These are phyloP conservation scores for Tetrapedia diversipes DNA, from an alignment of 2,888 invertebrate genomes.

Conservation along the genomic window DNA sequence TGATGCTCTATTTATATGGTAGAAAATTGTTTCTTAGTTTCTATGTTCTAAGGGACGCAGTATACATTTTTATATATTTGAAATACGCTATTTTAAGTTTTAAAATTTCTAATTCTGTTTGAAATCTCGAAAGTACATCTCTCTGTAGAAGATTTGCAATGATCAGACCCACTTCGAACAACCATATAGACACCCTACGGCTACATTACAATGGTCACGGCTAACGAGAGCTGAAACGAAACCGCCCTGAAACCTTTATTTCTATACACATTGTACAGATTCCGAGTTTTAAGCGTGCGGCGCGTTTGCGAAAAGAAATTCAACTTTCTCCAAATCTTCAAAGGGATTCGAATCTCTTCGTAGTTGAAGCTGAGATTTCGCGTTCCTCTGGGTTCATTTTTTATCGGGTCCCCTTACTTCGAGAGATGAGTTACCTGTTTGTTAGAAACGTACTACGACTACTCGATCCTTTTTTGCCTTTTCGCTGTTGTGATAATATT, in stretches of 20 bases:
- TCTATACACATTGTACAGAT: constrained; percentile 37
- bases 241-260: constrained; percentile 63
- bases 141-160: constrained; percentile 79
- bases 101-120: too few species aligned
- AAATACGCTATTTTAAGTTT: too few species aligned
- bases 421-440: constrained; percentile 55
- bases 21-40: too few species aligned
- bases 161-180: constrained; percentile 70
- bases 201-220: constrained; percentile 79
- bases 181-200: constrained; percentile 77
- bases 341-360: constrained; percentile 62
- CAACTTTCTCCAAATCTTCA: constrained; percentile 67
- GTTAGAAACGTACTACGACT: constrained; percentile 54
- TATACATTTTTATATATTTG: too few species aligned
- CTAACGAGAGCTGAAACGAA: constrained; percentile 73
- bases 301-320: constrained; percentile 67
- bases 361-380: constrained; percentile 69
- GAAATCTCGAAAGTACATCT: constrained; percentile 83
- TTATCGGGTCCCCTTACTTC: constrained; percentile 27
- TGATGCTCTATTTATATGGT: too few species aligned
- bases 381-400: constrained; percentile 53
- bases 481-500: constrained; percentile 42
- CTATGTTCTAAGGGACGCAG: too few species aligned
- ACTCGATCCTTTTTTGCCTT: constrained; percentile 40
- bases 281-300: constrained; percentile 23